Percentiles rank a stretch among this genome's conserved stretches.
Conservation (phyloP, 2,888 invertebrate genomes). For the Mystacides longicornis region DNA sequence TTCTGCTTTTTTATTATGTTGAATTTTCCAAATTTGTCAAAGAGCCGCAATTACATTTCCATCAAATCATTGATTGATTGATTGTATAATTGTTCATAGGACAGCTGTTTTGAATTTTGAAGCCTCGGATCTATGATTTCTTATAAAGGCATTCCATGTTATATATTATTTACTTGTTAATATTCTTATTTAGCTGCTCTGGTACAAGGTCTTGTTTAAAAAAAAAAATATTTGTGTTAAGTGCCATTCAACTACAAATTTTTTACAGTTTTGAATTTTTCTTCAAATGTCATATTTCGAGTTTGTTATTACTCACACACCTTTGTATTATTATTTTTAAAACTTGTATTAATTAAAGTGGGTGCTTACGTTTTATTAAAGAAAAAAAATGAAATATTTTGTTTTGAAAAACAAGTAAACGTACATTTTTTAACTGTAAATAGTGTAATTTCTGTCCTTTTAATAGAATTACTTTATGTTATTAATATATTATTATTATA, state of each 20-base stretch:
- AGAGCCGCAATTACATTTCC: too few relatives aligned
- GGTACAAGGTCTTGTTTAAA: conserved; percentile 23
- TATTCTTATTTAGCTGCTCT: too few relatives aligned
- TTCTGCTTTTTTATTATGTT: too few relatives aligned
- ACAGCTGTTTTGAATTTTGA: too few relatives aligned
- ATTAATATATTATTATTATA: background rate
- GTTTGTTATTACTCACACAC: background rate
- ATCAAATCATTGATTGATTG: too few relatives aligned
- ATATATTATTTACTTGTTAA: conserved; percentile 15
- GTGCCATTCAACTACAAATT: conserved; percentile 26
- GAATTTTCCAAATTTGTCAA: too few relatives aligned
- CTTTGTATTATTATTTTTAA: conserved; percentile 7
- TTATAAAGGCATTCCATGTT: conserved; percentile 24
- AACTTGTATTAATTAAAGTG: conserved; percentile 12
- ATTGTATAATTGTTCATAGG: too few relatives aligned
- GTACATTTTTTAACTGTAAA: conserved; percentile 25
- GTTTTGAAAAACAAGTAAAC: too few relatives aligned
- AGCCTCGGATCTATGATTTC: too few relatives aligned
- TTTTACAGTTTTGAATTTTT: background rate
- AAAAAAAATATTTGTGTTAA: conserved; percentile 26
- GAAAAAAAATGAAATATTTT: background rate
- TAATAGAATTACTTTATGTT: conserved; percentile 6
- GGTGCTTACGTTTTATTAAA: conserved; percentile 22
- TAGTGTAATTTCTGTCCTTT: conserved; percentile 6
- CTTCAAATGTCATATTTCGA: background rate